Conservation (phyloP, 2,888 invertebrate species). For the Nysson spinosus region DNA sequence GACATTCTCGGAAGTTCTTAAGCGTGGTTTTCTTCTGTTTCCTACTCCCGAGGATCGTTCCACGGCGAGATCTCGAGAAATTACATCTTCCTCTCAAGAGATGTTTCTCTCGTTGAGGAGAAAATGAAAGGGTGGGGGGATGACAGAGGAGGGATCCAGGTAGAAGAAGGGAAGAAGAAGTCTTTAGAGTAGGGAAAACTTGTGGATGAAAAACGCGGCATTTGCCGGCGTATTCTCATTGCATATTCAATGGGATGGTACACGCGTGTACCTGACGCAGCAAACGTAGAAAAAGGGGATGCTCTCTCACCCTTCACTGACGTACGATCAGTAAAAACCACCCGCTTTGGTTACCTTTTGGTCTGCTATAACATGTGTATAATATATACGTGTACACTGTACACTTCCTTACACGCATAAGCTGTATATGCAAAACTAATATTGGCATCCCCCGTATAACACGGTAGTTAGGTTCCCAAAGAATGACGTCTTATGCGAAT, state of each 20-base stretch:
- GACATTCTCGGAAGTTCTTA: conserved; percentile 6
- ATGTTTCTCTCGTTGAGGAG: background rate
- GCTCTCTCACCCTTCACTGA: conserved; percentile 44
- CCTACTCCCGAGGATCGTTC: background rate
- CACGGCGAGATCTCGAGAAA: background rate
- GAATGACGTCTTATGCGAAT: no score
- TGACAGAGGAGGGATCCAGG: background rate
- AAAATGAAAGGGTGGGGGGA: background rate
- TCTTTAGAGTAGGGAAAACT: conserved; percentile 10
- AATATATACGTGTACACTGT: no score
- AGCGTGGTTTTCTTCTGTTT: background rate
- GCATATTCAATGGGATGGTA: conserved; percentile 63
- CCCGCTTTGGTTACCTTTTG: no score
- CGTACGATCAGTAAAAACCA: conserved; percentile 48
- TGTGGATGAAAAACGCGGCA: conserved; percentile 31
- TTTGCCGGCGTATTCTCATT: conserved; percentile 51
- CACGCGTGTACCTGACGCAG: conserved; percentile 57
- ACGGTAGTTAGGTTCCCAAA: no score
- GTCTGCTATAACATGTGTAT: no score
- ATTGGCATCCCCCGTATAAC: no score
- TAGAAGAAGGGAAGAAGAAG: background rate
- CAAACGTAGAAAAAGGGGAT: conserved; percentile 51
- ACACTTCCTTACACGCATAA: no score
- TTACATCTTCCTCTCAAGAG: conserved; percentile 11
- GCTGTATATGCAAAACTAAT: no score